Percentiles rank a stretch among this genome's conserved stretches.
Evolutionary conservation across 2,797 vertebrate genomes (phyloP).

Genomic region (Diglossa cyanea): DNA sequence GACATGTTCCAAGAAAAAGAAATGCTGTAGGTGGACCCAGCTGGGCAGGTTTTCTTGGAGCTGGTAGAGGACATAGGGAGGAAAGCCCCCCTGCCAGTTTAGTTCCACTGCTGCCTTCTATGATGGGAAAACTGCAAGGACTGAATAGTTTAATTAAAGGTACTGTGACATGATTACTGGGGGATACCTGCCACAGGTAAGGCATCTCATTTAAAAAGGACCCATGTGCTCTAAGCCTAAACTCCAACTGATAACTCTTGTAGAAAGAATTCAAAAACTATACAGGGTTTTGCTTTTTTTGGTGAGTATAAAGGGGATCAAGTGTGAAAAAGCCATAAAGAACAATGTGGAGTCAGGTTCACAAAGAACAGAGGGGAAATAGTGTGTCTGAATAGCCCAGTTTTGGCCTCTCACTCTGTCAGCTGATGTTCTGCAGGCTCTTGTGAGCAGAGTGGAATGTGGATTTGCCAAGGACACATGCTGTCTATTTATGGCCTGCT

Average conservation of each 20-base stretch:
- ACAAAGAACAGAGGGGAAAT: background rate
- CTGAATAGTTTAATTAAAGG: background rate
- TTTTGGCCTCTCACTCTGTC: background rate
- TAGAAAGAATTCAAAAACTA: background rate
- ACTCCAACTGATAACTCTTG: background rate
- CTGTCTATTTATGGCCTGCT: slow-evolving; percentile 17
- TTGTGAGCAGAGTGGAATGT: background rate
- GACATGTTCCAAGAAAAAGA: background rate
- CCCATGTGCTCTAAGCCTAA: background rate
- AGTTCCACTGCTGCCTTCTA: background rate
- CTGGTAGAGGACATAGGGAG: background rate
- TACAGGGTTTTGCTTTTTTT: background rate
- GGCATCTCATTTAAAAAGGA: background rate
- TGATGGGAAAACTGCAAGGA: background rate
- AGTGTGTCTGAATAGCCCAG: background rate
- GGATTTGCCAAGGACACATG: slow-evolving; percentile 1
- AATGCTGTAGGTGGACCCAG: background rate
- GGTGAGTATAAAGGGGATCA: background rate
- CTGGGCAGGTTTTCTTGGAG: background rate
- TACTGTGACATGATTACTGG: background rate
- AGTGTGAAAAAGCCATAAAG: background rate
- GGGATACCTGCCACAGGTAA: background rate
- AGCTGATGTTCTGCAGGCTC: background rate
- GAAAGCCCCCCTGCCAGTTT: background rate
- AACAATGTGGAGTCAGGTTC: background rate